phyloP scores from a whole-genome alignment of 1,140 invertebrate genomes.

The Lasioglossum albipes region DNA sequence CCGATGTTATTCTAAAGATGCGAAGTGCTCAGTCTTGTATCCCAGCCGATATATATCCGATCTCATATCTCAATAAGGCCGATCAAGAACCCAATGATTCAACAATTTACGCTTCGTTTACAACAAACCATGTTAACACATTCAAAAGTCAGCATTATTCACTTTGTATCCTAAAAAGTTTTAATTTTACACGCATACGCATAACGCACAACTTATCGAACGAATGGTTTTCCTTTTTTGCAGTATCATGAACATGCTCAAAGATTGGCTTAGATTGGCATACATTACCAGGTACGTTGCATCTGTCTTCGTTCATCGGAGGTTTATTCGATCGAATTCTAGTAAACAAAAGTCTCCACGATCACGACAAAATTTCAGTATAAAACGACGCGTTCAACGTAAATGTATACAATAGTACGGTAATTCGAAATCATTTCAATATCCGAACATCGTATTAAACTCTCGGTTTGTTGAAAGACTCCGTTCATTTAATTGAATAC shows the following conservation, averaged over 20 bases:
- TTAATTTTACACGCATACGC: constrained; percentile 3
- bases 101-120: constrained; percentile 26
- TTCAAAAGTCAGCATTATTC: neutral
- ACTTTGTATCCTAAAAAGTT: neutral
- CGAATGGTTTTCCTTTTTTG: constrained; percentile 3
- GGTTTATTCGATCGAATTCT: neutral
- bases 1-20: constrained; percentile 58
- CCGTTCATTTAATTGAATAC: neutral
- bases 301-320: neutral
- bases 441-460: constrained; percentile 8
- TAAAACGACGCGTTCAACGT: neutral
- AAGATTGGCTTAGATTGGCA: constrained; percentile 4
- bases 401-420: neutral
- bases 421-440: neutral
- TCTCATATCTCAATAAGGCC: constrained; percentile 49
- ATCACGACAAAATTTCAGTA: neutral
- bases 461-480: neutral
- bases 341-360: neutral
- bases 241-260: constrained; percentile 11
- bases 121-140: constrained; percentile 7
- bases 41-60: constrained; percentile 55
- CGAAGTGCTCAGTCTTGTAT: constrained; percentile 73
- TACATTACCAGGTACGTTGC: neutral
- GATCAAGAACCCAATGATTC: constrained; percentile 27
- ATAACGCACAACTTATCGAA: constrained; percentile 10